Conservation (phyloP, 2,888 invertebrate species). For the Liodrosophila aerea region DNA sequence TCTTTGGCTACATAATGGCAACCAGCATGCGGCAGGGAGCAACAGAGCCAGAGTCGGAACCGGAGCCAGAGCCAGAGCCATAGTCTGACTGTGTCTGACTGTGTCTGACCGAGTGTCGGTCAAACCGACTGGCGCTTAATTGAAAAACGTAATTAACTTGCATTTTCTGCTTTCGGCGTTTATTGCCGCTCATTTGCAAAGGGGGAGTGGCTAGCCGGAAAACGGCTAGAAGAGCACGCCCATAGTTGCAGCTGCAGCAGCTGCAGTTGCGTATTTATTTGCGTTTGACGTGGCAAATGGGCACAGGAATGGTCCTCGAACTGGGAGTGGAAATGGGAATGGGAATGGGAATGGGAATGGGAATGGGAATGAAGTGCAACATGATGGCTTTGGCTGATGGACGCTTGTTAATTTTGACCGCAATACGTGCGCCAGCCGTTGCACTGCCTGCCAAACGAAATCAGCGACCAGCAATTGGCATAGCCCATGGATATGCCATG, state of each 20-base stretch:
- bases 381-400: conserved; percentile 36
- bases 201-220: conserved; percentile 32
- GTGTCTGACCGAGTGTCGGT: conserved; percentile 35
- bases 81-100: conserved; percentile 2
- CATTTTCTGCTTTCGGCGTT: conserved; percentile 75
- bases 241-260: conserved; percentile 21
- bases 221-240: conserved; percentile 38
- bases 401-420: conserved; percentile 62
- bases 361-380: neutral
- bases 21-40: neutral
- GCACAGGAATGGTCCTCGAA: conserved; percentile 1
- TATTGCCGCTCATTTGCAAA: conserved; percentile 75
- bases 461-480: conserved; percentile 23
- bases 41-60: neutral
- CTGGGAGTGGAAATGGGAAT: conserved; percentile 13
- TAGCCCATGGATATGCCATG: conserved; percentile 3
- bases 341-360: conserved; percentile 13
- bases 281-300: conserved; percentile 37
- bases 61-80: neutral
- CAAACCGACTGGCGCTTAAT: conserved; percentile 64
- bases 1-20: conserved; percentile 5
- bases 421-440: conserved; percentile 54
- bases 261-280: conserved; percentile 63
- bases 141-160: conserved; percentile 77
- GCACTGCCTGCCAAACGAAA: conserved; percentile 39